Evolutionary conservation across 2,113 vertebrate species (phyloP).

Genomic region (Zootoca vivipara): DNA sequence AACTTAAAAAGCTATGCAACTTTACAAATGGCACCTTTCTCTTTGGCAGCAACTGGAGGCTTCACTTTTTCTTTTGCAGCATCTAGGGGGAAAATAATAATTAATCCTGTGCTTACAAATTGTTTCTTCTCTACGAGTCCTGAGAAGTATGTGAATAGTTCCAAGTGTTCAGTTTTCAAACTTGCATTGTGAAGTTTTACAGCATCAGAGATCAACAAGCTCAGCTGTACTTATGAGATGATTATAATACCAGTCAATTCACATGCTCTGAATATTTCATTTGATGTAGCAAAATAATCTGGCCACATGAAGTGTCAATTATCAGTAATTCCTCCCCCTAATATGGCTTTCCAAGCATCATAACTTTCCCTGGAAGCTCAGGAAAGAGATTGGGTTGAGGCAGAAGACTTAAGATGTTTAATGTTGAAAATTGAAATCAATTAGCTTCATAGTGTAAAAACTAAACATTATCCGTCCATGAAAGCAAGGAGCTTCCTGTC

Average conservation of each 20-base stretch:
- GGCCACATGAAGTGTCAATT: background rate
- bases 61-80: conserved; percentile 17
- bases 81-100: background rate
- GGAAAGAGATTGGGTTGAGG: background rate
- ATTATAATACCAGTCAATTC: background rate
- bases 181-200: background rate
- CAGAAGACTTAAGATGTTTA: background rate
- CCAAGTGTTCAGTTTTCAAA: background rate
- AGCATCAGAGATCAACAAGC: background rate
- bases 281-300: background rate
- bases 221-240: background rate
- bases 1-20: background rate
- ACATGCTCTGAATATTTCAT: background rate
- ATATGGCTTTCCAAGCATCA: background rate
- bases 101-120: background rate
- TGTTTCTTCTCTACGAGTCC: no score
- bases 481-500: background rate
- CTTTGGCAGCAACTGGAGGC: background rate
- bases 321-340: background rate
- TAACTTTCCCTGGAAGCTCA: background rate
- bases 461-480: background rate
- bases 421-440: background rate
- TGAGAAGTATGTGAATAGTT: background rate
- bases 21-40: background rate
- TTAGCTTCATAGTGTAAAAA: background rate